phyloP scores from a whole-genome alignment of 2,797 vertebrate genomes.

The Hyperoplus immaculatus region DNA sequence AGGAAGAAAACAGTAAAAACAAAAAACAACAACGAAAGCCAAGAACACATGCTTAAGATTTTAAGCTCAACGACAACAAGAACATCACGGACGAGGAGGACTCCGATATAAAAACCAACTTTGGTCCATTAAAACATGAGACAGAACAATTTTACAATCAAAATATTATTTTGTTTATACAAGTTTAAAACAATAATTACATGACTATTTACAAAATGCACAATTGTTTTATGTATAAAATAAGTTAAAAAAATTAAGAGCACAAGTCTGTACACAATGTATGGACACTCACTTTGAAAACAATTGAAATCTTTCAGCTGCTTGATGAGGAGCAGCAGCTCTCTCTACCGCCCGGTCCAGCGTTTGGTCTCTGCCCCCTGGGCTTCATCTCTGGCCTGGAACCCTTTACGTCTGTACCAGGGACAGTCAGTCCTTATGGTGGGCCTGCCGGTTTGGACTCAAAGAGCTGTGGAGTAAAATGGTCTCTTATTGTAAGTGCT shows the following conservation, averaged over 20 bases:
- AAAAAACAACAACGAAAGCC: constrained; percentile 77
- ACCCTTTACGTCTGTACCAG: background rate
- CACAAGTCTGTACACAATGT: constrained; percentile 87
- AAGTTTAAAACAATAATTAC: constrained; percentile 98
- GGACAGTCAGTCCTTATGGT: constrained; percentile 27
- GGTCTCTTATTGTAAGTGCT: constrained; percentile 67
- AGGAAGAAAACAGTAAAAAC: constrained; percentile 59
- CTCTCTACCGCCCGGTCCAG: constrained; percentile 79
- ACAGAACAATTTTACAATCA: constrained; percentile 95
- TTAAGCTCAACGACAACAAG: constrained; percentile 86
- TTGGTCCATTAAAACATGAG: constrained; percentile 98
- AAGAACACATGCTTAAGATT: constrained; percentile 89
- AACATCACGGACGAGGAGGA: constrained; percentile 82
- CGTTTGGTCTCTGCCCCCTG: constrained; percentile 55
- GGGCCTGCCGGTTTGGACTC: constrained; percentile 36
- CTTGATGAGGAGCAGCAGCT: constrained; percentile 68
- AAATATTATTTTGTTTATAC: constrained; percentile 95
- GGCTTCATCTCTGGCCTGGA: constrained; percentile 35
- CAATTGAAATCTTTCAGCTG: constrained; percentile 75
- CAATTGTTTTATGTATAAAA: constrained; percentile 98
- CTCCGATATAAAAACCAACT: constrained; percentile 90
- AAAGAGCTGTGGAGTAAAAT: constrained; percentile 68
- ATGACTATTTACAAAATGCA: constrained; percentile 99
- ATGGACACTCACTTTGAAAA: constrained; percentile 83
- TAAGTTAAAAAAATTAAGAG: constrained; percentile 96